Evolutionary conservation across 1,140 invertebrate species (phyloP).

Genomic region (Habropoda laboriosa): DNA sequence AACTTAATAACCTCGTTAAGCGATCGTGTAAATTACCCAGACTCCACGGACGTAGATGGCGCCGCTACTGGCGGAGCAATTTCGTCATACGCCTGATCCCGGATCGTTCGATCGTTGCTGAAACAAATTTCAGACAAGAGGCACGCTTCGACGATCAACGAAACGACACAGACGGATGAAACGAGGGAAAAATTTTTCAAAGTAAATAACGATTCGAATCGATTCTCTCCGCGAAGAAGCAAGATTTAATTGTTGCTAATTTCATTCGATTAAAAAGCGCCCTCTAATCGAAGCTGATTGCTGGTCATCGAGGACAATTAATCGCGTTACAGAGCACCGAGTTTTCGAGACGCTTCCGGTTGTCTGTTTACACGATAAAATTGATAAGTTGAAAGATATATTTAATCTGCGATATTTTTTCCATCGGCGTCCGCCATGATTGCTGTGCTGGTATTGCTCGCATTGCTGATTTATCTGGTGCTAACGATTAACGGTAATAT

Average conservation of each 20-base stretch:
- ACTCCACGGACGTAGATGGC: conserved; percentile 77
- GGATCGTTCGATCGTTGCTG: conserved; percentile 27
- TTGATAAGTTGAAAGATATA: background rate
- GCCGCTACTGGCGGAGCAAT: conserved; percentile 77
- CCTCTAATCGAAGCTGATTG: conserved; percentile 52
- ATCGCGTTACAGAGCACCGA: background rate
- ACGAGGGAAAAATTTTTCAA: background rate
- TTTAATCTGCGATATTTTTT: background rate
- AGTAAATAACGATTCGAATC: background rate
- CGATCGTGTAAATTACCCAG: conserved; percentile 56
- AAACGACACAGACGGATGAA: conserved; percentile 46
- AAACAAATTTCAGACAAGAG: background rate
- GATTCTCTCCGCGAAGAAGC: background rate
- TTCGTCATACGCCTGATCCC: conserved; percentile 76
- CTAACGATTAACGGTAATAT: background rate
- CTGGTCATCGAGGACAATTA: conserved; percentile 21
- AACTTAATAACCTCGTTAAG: conserved; percentile 7
- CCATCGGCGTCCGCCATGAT: background rate
- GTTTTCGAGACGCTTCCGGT: background rate
- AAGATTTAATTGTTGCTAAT: conserved; percentile 59
- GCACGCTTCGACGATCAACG: background rate
- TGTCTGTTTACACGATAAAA: background rate
- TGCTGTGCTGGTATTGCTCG: background rate
- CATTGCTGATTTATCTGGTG: background rate
- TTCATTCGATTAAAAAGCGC: conserved; percentile 56